Conservation (phyloP, 2,113 vertebrate genomes). For the Psettodes erumei region DNA sequence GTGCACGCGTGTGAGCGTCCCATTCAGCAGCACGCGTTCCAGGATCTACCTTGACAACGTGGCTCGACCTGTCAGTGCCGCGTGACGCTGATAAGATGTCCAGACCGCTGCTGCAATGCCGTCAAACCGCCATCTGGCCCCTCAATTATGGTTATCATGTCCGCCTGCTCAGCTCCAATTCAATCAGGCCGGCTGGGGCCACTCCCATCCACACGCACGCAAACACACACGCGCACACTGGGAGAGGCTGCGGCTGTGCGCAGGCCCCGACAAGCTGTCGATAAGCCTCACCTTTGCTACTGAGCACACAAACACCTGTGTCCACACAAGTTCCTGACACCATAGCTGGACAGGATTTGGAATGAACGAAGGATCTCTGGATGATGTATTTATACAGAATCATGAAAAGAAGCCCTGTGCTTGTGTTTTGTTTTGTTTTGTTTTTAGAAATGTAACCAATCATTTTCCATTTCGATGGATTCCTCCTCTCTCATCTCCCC, state of each 20-base stretch:
- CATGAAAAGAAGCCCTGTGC: no score
- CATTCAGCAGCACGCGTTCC: neutral
- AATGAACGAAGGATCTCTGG: no score
- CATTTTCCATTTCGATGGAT: no score
- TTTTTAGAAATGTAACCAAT: no score
- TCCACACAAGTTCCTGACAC: no score
- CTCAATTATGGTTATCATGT: conserved; percentile 61
- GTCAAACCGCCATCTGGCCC: conserved; percentile 37
- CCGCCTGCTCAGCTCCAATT: conserved; percentile 58
- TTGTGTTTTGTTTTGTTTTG: no score
- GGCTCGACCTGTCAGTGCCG: conserved; percentile 41
- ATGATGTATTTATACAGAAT: no score
- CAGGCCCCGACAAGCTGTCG: conserved; percentile 39
- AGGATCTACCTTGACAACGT: conserved; percentile 30
- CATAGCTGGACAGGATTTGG: no score
- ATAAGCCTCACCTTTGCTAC: conserved; percentile 25
- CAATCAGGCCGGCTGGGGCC: conserved; percentile 45
- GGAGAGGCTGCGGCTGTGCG: neutral
- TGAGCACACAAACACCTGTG: no score
- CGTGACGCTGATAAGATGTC: conserved; percentile 53
- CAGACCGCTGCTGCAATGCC: conserved; percentile 54
- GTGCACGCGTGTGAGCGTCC: conserved; percentile 10
- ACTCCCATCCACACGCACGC: conserved; percentile 19
- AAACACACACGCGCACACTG: conserved; percentile 14
- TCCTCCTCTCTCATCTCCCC: no score